phyloP scores from a whole-genome alignment of 1,140 invertebrate species.

The Hylaeus anthracinus region DNA sequence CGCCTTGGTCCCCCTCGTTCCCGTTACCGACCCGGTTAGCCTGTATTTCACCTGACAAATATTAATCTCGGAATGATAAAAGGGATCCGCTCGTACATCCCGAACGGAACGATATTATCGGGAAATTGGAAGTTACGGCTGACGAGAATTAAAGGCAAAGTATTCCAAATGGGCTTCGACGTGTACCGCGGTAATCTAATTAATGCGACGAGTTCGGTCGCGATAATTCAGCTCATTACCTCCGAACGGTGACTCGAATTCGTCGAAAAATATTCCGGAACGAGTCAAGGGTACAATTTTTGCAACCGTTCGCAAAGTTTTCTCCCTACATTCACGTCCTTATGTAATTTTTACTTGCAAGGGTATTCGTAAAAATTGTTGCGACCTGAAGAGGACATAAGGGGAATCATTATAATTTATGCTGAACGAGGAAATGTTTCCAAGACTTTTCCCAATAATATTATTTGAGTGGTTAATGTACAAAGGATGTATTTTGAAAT shows the following conservation, averaged over 20 bases:
- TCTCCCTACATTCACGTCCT: too few species aligned
- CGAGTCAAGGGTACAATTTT: background rate
- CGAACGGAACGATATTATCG: conserved; percentile 26
- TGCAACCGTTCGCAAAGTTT: too few species aligned
- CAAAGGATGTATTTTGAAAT: too few species aligned
- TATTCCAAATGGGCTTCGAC: background rate
- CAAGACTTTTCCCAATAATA: too few species aligned
- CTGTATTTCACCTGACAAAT: conserved; percentile 32
- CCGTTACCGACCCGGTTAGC: conserved; percentile 2
- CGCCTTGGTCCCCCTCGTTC: background rate
- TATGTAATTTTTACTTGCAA: too few species aligned
- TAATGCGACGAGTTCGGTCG: background rate
- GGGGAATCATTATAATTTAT: too few species aligned
- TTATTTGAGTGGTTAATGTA: too few species aligned
- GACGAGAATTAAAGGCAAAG: conserved; percentile 25
- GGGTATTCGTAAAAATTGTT: too few species aligned
- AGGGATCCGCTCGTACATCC: background rate
- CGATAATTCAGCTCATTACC: conserved; percentile 21
- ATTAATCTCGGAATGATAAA: conserved; percentile 26
- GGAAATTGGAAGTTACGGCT: conserved; percentile 31
- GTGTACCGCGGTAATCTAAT: conserved; percentile 32
- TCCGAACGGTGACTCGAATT: conserved; percentile 8
- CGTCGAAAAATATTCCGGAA: background rate
- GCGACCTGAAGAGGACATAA: too few species aligned
- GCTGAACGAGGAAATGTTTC: too few species aligned